phyloP scores from a whole-genome alignment of 1,140 invertebrate genomes.

The Chironomus tepperi region DNA sequence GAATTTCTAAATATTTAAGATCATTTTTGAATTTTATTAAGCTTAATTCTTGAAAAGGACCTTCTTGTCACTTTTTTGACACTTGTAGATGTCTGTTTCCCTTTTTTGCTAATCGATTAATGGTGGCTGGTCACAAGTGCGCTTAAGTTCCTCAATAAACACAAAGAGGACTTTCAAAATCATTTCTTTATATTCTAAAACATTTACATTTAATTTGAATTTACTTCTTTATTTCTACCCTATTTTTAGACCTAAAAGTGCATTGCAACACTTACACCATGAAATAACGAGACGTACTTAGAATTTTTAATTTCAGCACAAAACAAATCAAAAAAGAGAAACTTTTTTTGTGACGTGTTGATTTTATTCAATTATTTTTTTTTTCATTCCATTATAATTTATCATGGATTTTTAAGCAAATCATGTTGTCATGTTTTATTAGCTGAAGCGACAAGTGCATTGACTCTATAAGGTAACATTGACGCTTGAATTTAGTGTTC shows the following conservation, averaged over 20 bases:
- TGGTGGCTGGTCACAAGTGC: too few relatives aligned
- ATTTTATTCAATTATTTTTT: conserved; percentile 7
- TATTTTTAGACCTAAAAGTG: neutral
- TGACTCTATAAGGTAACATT: conserved; percentile 4
- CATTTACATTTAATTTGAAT: too few relatives aligned
- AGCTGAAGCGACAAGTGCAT: neutral
- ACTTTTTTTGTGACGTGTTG: neutral
- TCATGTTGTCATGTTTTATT: conserved; percentile 8
- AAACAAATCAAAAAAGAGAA: neutral
- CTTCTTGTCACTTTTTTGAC: too few relatives aligned
- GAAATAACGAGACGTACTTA: neutral
- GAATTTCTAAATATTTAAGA: too few relatives aligned
- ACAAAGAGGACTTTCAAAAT: too few relatives aligned
- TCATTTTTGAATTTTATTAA: too few relatives aligned
- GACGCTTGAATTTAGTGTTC: neutral
- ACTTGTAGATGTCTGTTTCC: too few relatives aligned
- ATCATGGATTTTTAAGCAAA: neutral
- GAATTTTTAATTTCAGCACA: neutral
- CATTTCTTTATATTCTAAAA: too few relatives aligned
- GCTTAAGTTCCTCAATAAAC: too few relatives aligned
- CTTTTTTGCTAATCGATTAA: too few relatives aligned
- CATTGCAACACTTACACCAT: neutral
- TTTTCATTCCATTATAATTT: neutral
- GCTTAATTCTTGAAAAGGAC: too few relatives aligned
- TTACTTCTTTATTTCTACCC: too few relatives aligned